These are phyloP conservation scores for Julus scanicus DNA, from an alignment of 2,888 invertebrate species.

Conservation along the genomic window DNA sequence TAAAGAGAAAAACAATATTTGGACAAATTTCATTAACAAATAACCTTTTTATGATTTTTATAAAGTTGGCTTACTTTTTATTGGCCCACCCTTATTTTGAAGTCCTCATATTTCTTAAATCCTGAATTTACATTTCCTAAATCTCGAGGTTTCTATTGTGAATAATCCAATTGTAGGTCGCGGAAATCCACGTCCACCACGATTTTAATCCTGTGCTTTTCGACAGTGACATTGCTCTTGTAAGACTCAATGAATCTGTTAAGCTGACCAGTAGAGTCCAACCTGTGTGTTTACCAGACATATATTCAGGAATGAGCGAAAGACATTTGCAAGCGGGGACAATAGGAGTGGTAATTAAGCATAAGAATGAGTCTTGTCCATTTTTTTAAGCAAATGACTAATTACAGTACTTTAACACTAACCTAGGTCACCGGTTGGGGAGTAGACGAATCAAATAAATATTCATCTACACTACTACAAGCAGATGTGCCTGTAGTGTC, in stretches of 20 bases:
- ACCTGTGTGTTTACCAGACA: conserved; percentile 60
- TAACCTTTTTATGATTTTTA: too few species aligned
- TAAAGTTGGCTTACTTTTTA: too few species aligned
- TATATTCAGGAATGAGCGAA: conserved; percentile 57
- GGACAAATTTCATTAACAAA: too few species aligned
- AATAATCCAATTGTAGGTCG: conserved; percentile 56
- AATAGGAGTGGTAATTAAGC: conserved; percentile 58
- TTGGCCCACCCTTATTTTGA: too few species aligned
- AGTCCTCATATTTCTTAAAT: neutral
- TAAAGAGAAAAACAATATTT: too few species aligned
- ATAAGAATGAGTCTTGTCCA: neutral
- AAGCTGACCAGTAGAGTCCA: conserved; percentile 60
- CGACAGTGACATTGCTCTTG: conserved; percentile 60
- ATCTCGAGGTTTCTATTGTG: neutral
- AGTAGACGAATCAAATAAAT: conserved; percentile 59
- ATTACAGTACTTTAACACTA: neutral
- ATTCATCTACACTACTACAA: conserved; percentile 59
- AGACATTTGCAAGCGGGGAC: conserved; percentile 59
- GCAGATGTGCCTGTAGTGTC: conserved; percentile 60
- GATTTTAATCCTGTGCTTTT: conserved; percentile 60
- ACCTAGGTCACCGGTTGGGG: conserved; percentile 61
- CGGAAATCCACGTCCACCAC: conserved; percentile 60
- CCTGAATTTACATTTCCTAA: neutral
- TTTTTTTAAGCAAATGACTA: neutral
- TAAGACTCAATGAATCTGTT: conserved; percentile 59